phyloP scores from a whole-genome alignment of 1,140 invertebrate genomes.

The Gryllus bimaculatus region DNA sequence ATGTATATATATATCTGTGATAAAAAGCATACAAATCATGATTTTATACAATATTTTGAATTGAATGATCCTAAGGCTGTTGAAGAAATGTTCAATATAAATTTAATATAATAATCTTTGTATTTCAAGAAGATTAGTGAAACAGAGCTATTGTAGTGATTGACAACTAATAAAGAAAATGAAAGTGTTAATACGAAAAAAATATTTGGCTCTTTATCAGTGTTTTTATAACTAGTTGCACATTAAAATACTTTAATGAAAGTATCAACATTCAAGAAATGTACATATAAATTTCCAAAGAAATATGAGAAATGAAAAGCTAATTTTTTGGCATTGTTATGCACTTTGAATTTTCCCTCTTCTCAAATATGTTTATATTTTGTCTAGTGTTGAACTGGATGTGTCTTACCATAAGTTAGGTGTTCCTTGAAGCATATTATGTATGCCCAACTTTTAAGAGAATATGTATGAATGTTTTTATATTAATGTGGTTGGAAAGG shows the following conservation, averaged over 20 bases:
- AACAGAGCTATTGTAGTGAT: too few species aligned
- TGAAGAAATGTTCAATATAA: not conserved
- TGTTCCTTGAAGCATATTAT: conserved; percentile 15
- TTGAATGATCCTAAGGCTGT: not conserved
- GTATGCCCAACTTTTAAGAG: not conserved
- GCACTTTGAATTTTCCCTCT: conserved; percentile 10
- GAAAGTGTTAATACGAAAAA: too few species aligned
- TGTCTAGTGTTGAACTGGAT: conserved; percentile 18
- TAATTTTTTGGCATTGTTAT: not conserved
- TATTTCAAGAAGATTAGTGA: not conserved
- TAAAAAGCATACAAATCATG: not conserved
- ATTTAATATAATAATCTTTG: not conserved
- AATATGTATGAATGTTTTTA: not conserved
- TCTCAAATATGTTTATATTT: conserved; percentile 18
- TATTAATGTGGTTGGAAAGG: not conserved
- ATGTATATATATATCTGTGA: not conserved
- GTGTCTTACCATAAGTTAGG: conserved; percentile 19
- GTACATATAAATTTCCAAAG: too few species aligned
- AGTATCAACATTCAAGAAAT: too few species aligned
- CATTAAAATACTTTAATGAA: too few species aligned
- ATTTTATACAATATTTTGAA: not conserved
- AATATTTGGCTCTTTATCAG: too few species aligned
- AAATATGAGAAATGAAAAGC: too few species aligned
- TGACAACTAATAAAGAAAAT: too few species aligned
- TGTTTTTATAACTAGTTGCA: too few species aligned